Conservation (phyloP, 1,140 invertebrate species). For the Charaxes varanes region DNA sequence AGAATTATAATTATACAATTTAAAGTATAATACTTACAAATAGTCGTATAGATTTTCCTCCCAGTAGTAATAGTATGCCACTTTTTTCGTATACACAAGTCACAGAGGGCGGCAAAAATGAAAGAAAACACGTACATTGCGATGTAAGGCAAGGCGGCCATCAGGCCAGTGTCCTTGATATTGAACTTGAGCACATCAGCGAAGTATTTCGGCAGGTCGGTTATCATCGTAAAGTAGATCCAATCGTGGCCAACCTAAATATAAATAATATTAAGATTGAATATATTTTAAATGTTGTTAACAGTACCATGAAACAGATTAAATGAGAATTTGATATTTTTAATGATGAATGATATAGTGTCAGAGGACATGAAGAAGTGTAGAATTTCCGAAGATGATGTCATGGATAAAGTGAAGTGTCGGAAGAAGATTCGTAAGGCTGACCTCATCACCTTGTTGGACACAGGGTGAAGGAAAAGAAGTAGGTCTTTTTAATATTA, state of each 20-base stretch:
- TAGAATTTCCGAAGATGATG: too few relatives aligned
- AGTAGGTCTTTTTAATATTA: too few relatives aligned
- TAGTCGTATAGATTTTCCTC: slow-evolving; percentile 82
- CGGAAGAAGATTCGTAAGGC: too few relatives aligned
- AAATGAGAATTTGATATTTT: too few relatives aligned
- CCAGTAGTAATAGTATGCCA: slow-evolving; percentile 77
- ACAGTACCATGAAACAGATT: too few relatives aligned
- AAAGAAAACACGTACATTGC: slow-evolving; percentile 82
- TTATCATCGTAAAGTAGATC: slow-evolving; percentile 95
- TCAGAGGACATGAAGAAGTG: too few relatives aligned
- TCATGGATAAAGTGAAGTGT: too few relatives aligned
- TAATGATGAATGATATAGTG: too few relatives aligned
- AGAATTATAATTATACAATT: background rate
- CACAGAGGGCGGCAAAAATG: slow-evolving; percentile 77
- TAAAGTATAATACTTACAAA: slow-evolving; percentile 68
- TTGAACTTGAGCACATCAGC: slow-evolving; percentile 88
- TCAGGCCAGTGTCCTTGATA: slow-evolving; percentile 81
- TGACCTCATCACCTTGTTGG: too few relatives aligned
- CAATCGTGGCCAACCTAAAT: slow-evolving; percentile 86
- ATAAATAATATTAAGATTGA: background rate
- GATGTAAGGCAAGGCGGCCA: slow-evolving; percentile 82
- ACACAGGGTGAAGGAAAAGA: too few relatives aligned
- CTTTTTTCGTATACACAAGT: slow-evolving; percentile 76
- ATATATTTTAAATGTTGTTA: background rate
- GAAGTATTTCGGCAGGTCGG: slow-evolving; percentile 94